Evolutionary conservation across 2,113 vertebrate genomes (phyloP).

Genomic region (Hiodon tergisus): DNA sequence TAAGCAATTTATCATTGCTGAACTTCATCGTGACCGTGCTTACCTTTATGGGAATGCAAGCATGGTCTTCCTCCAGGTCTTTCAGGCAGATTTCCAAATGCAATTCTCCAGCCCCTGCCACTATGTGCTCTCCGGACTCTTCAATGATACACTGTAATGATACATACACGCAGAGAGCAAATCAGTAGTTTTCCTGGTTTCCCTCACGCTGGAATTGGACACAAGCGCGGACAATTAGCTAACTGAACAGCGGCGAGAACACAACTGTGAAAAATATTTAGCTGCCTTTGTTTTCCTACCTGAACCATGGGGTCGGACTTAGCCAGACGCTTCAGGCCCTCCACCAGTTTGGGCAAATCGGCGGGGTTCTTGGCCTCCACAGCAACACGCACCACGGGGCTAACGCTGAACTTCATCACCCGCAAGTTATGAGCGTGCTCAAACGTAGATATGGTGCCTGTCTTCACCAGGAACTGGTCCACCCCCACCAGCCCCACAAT

Average conservation of each 20-base stretch:
- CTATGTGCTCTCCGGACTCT: slow-evolving; percentile 54
- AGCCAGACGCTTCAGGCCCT: slow-evolving; percentile 57
- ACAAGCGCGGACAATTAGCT: not conserved
- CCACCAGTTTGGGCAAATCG: slow-evolving; percentile 58
- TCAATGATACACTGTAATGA: slow-evolving; percentile 46
- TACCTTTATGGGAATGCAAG: slow-evolving; percentile 58
- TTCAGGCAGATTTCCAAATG: slow-evolving; percentile 60
- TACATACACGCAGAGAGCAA: not conserved
- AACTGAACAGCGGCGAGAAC: not conserved
- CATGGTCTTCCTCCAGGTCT: slow-evolving; percentile 55
- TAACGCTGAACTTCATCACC: slow-evolving; percentile 61
- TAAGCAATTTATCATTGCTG: too few relatives aligned
- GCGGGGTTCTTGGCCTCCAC: slow-evolving; percentile 59
- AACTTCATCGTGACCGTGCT: not conserved
- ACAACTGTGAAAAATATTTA: not conserved
- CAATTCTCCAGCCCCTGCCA: slow-evolving; percentile 54
- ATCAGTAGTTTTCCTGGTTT: too few relatives aligned
- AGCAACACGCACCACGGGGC: slow-evolving; percentile 52
- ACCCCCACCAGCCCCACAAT: slow-evolving; percentile 57
- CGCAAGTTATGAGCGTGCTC: slow-evolving; percentile 57
- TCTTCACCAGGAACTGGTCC: slow-evolving; percentile 60
- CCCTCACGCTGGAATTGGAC: too few relatives aligned
- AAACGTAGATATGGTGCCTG: slow-evolving; percentile 51
- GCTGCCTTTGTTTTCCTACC: slow-evolving; percentile 29
- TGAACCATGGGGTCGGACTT: slow-evolving; percentile 63